A percentile compares a stretch with the other conserved stretches of the same genome.
Conservation (phyloP, 2,797 vertebrate genomes). For the Meda fulgida region DNA sequence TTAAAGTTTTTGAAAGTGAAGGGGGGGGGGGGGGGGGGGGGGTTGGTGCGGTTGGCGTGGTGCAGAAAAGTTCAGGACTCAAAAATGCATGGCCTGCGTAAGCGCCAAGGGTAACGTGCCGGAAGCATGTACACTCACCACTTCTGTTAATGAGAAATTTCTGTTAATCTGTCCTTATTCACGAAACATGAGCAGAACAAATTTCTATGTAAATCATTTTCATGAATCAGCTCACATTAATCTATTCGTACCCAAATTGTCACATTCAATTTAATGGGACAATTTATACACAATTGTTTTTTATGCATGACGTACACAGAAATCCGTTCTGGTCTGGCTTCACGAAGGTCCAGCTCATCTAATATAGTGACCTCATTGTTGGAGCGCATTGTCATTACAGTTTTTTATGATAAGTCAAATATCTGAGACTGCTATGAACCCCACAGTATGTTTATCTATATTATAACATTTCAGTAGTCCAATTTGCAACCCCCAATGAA, state of each 20-base stretch:
- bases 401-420: neutral
- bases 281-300: neutral
- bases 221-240: neutral
- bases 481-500: slow-evolving; percentile 15
- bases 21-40: too few species aligned
- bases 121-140: neutral
- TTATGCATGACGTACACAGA: neutral
- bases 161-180: neutral
- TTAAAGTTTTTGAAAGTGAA: too few species aligned
- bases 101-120: too few species aligned
- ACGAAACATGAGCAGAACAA: neutral
- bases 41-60: too few species aligned
- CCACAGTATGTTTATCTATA: neutral
- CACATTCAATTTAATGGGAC: neutral
- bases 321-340: neutral
- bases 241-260: neutral
- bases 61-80: too few species aligned
- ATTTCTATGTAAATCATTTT: slow-evolving; percentile 3
- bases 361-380: neutral
- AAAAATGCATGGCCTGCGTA: too few species aligned
- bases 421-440: neutral
- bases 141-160: neutral
- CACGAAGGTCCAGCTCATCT: neutral
- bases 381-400: neutral
- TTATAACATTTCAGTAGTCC: neutral